These are phyloP conservation scores for Calidris pugnax DNA, from an alignment of 2,113 vertebrate genomes.

Conservation along the genomic window DNA sequence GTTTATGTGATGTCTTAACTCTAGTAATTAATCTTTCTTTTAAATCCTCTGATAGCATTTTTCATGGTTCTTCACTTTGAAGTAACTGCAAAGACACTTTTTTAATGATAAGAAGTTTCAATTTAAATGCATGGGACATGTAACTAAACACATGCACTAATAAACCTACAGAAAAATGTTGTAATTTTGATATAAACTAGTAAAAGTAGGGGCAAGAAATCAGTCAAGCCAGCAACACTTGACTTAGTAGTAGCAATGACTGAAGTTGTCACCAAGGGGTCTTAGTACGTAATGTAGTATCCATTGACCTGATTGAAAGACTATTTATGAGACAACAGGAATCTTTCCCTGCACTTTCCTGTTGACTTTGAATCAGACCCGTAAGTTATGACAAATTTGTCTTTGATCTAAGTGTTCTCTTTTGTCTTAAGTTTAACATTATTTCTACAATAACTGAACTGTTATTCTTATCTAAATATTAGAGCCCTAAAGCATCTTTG, in stretches of 20 bases:
- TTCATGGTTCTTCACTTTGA: background rate
- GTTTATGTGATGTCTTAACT: background rate
- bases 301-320: background rate
- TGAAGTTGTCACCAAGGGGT: background rate
- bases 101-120: background rate
- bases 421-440: background rate
- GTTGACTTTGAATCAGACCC: background rate
- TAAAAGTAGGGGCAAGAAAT: background rate
- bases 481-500: background rate
- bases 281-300: fast-evolving
- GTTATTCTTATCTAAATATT: background rate
- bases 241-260: background rate
- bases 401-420: background rate
- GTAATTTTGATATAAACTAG: background rate
- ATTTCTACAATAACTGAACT: background rate
- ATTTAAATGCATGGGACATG: background rate
- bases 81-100: background rate
- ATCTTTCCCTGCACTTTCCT: background rate
- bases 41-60: background rate
- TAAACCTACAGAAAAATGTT: background rate
- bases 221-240: background rate
- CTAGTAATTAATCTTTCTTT: slow-evolving; percentile 15
- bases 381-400: background rate
- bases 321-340: background rate
- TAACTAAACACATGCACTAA: background rate